These are phyloP conservation scores for Takifugu ocellatus DNA, from an alignment of 2,797 vertebrate species.

Conservation along the genomic window DNA sequence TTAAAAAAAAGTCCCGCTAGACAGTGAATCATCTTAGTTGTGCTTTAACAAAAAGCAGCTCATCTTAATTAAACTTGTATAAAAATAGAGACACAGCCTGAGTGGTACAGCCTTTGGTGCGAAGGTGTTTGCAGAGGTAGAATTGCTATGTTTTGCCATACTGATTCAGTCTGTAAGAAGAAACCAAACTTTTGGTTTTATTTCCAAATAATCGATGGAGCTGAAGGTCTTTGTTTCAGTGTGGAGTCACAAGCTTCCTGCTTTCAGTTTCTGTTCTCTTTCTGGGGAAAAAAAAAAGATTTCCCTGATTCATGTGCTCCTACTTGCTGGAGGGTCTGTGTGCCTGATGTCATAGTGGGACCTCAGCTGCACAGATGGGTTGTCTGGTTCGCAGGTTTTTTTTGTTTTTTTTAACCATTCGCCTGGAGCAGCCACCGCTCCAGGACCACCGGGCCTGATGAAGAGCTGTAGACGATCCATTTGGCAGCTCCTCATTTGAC, in stretches of 20 bases:
- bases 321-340: slow-evolving; percentile 42
- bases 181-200: slow-evolving; percentile 29
- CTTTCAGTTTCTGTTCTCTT: slow-evolving; percentile 22
- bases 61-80: slow-evolving; percentile 60
- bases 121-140: slow-evolving; percentile 28
- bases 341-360: slow-evolving; percentile 38
- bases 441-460: slow-evolving; percentile 65
- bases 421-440: slow-evolving; percentile 53
- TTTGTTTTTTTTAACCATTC: slow-evolving; percentile 20
- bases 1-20: slow-evolving; percentile 32
- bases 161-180: slow-evolving; percentile 16
- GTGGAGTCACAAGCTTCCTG: slow-evolving; percentile 18
- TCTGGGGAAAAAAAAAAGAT: slow-evolving; percentile 11
- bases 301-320: slow-evolving; percentile 31
- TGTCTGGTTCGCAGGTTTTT: slow-evolving; percentile 52
- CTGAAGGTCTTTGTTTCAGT: slow-evolving; percentile 37
- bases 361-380: slow-evolving; percentile 66
- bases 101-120: slow-evolving; percentile 36
- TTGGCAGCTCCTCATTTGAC: slow-evolving; percentile 62
- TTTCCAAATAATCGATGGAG: slow-evolving; percentile 5
- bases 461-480: slow-evolving; percentile 56
- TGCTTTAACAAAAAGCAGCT: slow-evolving; percentile 59
- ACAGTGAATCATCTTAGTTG: slow-evolving; percentile 64
- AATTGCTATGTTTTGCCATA: slow-evolving; percentile 25
- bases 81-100: slow-evolving; percentile 44